Evolutionary conservation across 2,113 vertebrate genomes (phyloP), one percentile per base, ranked within the genome.

Genomic region (Notiomystis cincta): DNA sequence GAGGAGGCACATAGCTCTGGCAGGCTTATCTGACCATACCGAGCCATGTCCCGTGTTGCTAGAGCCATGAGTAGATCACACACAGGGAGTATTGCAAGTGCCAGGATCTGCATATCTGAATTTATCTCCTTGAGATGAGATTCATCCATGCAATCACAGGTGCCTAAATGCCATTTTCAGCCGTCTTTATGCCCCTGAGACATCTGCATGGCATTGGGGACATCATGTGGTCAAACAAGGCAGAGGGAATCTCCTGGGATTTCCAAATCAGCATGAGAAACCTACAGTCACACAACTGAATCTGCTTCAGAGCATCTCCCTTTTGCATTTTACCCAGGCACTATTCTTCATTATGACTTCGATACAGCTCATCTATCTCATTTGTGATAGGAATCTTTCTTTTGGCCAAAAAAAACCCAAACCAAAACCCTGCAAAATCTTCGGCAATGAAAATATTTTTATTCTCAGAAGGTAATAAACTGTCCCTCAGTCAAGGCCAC

Each of bases 11-110:
- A 30, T 6, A 77, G 22, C 8, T 65, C 54, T 65, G 25, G 13
- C 20, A 69, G 53, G 13, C 8, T 53, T 88, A 70, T 66, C 47
- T 77, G 45, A n/a, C 23, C 27, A 4, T 24, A 37, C 23, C 27
- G 17, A 82, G 21, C 9, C 37, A 81, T 4, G 0, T 73, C 54
- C 65, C 0, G 0, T 9, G 4, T 27, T 54, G 51, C 21, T 75
- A 27, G 19, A 48, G 31, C 38, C 44, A 62, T 0, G 0, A 17
- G 13, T 6, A 80, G 30, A 21, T 69, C 7, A 3, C 20, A 23
- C 2, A 2, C 5, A 31, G 10, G 31, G 18, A 85, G 22, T 15
- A 57, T 1, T 75, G 15, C 51, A 75, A 61, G 22, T 9, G 30
- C 19, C 50, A 53, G 28, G 40, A 25, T 42, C 30, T 54, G 21